These are phyloP conservation scores for Pinna nobilis DNA, from an alignment of 1,140 invertebrate species.

Conservation along the genomic window DNA sequence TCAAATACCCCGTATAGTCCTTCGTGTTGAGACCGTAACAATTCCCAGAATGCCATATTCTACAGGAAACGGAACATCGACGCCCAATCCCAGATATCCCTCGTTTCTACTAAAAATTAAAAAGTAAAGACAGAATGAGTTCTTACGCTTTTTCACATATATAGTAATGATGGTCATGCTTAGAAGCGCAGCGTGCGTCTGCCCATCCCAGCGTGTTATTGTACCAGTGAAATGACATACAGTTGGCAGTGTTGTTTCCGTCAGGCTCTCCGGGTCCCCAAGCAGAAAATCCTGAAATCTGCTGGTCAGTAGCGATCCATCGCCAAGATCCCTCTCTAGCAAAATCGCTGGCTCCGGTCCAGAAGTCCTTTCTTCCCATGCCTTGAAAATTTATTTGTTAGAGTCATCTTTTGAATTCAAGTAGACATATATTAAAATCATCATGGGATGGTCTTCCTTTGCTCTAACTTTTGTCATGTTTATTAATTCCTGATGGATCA, in stretches of 20 bases:
- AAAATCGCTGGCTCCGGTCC: conserved; percentile 8
- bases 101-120: too few species aligned
- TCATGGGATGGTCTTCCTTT: too few species aligned
- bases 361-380: background rate
- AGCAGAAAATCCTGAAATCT: background rate
- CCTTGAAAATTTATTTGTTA: too few species aligned
- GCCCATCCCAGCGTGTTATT: conserved; percentile 5
- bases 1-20: too few species aligned
- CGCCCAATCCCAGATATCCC: too few species aligned
- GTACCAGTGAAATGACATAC: conserved; percentile 1
- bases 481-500: too few species aligned
- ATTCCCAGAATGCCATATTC: too few species aligned
- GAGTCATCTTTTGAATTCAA: too few species aligned
- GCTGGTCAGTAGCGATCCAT: background rate
- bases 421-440: too few species aligned
- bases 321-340: conserved; percentile 11
- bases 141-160: conserved; percentile 20
- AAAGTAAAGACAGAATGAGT: background rate
- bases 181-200: background rate
- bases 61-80: too few species aligned
- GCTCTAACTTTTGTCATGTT: too few species aligned
- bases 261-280: conserved; percentile 18
- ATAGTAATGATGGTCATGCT: conserved; percentile 6
- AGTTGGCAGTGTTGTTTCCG: conserved; percentile 13
- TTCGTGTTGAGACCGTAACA: too few species aligned